A percentile compares a stretch with the other conserved stretches of the same genome.
Conservation (phyloP, 2,113 vertebrate genomes). For the Campylomormyrus tamandua region DNA sequence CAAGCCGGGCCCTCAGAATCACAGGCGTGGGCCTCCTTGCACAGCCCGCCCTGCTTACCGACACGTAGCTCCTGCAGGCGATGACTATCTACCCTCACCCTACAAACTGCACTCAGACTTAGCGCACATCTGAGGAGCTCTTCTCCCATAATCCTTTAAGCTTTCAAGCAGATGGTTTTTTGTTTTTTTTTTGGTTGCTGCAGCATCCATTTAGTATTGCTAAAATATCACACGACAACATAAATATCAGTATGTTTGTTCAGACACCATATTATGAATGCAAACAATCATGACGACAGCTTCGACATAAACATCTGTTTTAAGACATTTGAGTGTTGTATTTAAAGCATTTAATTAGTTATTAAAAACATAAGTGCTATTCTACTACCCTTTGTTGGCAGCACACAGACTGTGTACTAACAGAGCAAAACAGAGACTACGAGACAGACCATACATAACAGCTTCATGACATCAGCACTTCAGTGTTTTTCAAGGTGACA, state of each 20-base stretch:
- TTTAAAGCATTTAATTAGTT: not conserved
- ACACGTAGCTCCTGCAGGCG: not conserved
- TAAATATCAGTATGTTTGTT: not conserved
- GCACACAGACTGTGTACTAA: not conserved
- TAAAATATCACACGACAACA: not conserved
- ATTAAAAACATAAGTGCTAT: not conserved
- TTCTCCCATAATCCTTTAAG: slow-evolving; percentile 53
- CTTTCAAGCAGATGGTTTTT: slow-evolving; percentile 43
- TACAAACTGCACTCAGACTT: not conserved
- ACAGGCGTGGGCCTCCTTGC: not conserved
- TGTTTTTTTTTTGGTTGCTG: not conserved
- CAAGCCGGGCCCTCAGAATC: not conserved
- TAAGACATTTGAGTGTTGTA: not conserved
- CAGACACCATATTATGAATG: not conserved
- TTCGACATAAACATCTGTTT: not conserved
- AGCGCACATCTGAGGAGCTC: not conserved
- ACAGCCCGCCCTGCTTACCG: not conserved
- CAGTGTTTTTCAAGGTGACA: not conserved
- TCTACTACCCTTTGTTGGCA: not conserved
- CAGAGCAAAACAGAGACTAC: not conserved
- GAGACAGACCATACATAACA: not conserved
- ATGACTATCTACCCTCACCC: not conserved
- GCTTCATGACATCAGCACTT: not conserved
- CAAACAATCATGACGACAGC: not conserved
- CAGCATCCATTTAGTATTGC: not conserved